Evolutionary conservation across 2,797 vertebrate genomes (phyloP).

Genomic region (Callimico goeldii): DNA sequence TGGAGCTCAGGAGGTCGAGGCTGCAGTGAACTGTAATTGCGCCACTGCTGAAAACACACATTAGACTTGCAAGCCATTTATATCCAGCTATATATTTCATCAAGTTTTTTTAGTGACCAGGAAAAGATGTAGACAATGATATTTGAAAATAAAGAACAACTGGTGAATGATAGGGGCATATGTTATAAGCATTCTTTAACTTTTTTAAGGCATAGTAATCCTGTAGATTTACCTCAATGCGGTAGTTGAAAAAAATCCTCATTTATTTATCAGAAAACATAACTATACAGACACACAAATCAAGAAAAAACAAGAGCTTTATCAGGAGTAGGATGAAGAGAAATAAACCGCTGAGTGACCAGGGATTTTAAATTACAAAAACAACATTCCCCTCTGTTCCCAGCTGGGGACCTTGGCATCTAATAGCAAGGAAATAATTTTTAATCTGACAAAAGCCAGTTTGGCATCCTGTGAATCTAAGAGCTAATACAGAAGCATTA

Average conservation of each 20-base stretch:
- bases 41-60: neutral
- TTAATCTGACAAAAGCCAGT: neutral
- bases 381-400: neutral
- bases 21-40: too few relatives aligned
- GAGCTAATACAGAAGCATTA: neutral
- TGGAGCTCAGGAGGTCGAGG: too few relatives aligned
- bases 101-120: neutral
- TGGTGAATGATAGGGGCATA: neutral
- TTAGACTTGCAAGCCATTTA: neutral
- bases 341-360: neutral
- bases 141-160: neutral
- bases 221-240: neutral
- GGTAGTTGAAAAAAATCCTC: neutral
- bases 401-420: neutral
- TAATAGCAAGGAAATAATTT: neutral
- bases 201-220: slow-evolving; percentile 20
- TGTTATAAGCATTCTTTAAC: neutral
- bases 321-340: neutral
- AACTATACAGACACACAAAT: neutral
- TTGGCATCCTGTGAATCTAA: neutral
- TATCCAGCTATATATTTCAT: neutral
- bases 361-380: neutral
- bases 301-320: neutral
- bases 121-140: neutral
- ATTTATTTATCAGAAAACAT: neutral